Evolutionary conservation across 2,113 vertebrate genomes (phyloP).

Genomic region (Pica pica): DNA sequence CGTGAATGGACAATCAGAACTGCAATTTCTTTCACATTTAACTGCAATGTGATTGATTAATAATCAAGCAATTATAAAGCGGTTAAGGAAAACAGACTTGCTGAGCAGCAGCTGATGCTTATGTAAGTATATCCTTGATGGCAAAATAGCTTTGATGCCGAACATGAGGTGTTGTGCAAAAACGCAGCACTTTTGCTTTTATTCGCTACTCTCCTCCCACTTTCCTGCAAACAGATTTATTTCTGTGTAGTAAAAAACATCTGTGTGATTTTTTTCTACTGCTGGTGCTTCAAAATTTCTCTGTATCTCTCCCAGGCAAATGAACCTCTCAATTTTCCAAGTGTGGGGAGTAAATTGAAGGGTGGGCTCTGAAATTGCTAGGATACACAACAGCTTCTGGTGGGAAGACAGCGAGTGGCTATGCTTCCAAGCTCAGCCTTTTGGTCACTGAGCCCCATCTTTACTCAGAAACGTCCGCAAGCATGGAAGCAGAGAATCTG

Average conservation of each 20-base stretch:
- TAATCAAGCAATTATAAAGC: not conserved
- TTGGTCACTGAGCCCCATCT: not conserved
- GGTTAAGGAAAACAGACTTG: not conserved
- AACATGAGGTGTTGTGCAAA: not conserved
- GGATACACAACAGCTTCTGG: not conserved
- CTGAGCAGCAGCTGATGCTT: not conserved
- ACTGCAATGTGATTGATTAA: not conserved
- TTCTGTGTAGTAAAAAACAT: not conserved
- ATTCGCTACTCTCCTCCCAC: not conserved
- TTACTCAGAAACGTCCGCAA: not conserved
- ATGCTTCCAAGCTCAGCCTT: not conserved
- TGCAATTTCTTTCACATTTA: not conserved
- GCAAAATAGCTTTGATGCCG: not conserved
- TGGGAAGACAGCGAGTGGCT: accelerated
- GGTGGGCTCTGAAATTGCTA: not conserved
- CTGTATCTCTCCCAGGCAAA: not conserved
- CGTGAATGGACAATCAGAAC: not conserved
- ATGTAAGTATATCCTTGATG: not conserved
- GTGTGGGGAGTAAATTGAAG: not conserved
- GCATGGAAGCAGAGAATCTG: not conserved
- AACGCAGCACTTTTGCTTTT: not conserved
- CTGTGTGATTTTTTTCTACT: not conserved
- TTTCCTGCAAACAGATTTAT: not conserved
- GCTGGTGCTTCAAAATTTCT: not conserved
- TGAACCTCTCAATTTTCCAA: not conserved